These are phyloP conservation scores for Chrysomallon squamiferum DNA, from an alignment of 1,140 invertebrate genomes.

Conservation along the genomic window DNA sequence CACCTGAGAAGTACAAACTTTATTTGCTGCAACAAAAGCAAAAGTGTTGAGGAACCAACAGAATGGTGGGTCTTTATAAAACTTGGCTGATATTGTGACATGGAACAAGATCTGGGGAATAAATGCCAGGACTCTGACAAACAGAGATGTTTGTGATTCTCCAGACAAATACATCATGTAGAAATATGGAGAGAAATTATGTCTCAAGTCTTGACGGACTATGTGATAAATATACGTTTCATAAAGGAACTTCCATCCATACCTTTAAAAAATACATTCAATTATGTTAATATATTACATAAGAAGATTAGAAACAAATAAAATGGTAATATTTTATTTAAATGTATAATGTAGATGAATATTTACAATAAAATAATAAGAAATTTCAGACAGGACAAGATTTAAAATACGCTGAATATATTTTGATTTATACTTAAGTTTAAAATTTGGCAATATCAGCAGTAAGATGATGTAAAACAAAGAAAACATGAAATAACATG, in stretches of 20 bases:
- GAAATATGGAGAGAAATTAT: constrained; percentile 98
- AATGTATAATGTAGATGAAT: no score
- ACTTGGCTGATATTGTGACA: constrained; percentile 50
- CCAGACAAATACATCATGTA: constrained; percentile 88
- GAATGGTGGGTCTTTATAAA: constrained; percentile 76
- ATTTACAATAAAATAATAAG: no score
- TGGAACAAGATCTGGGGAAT: constrained; percentile 68
- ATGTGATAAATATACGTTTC: constrained; percentile 96
- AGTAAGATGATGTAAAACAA: no score
- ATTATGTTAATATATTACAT: no score
- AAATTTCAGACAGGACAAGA: no score
- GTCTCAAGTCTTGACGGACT: constrained; percentile 84
- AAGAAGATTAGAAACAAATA: no score
- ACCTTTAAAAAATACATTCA: constrained; percentile 67
- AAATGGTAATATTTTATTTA: no score
- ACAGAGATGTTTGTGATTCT: constrained; percentile 61
- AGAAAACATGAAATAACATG: no score
- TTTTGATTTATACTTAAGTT: no score
- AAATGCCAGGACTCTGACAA: constrained; percentile 73
- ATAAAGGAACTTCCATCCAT: constrained; percentile 88
- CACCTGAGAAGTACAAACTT: constrained; percentile 81
- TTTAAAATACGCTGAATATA: no score
- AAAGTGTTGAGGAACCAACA: constrained; percentile 85
- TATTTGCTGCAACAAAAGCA: constrained; percentile 92
- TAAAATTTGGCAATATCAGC: no score